These are phyloP conservation scores for Agelaius phoeniceus DNA, from an alignment of 2,113 vertebrate genomes.

Conservation along the genomic window DNA sequence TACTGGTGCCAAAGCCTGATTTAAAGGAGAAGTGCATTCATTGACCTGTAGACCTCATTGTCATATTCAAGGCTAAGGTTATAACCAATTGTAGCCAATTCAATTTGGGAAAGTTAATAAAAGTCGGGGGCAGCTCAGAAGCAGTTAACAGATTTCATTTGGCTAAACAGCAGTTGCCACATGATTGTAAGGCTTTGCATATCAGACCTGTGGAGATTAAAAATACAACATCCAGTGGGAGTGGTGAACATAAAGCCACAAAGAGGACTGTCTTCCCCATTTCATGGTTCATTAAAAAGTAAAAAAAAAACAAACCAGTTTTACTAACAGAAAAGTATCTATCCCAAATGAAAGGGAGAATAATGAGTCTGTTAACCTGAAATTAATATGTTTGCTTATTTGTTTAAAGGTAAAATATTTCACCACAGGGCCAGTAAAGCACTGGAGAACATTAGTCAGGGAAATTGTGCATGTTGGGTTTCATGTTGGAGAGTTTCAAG, in stretches of 20 bases:
- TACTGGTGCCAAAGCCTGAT: neutral
- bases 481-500: neutral
- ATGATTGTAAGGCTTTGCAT: neutral
- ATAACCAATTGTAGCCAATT: neutral
- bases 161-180: neutral
- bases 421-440: neutral
- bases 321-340: neutral
- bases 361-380: neutral
- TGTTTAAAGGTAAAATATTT: neutral
- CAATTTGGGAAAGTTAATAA: neutral
- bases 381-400: neutral
- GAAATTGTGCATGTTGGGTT: neutral
- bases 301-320: rapidly evolving
- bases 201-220: neutral
- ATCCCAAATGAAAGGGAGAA: neutral
- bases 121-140: neutral
- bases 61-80: neutral
- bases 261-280: neutral
- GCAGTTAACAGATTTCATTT: neutral
- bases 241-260: neutral
- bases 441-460: neutral
- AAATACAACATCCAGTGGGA: neutral
- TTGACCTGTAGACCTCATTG: neutral
- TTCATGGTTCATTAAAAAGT: neutral
- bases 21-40: neutral